These are phyloP conservation scores for Drosophila seclusa DNA, from an alignment of 2,888 invertebrate species.

Conservation along the genomic window DNA sequence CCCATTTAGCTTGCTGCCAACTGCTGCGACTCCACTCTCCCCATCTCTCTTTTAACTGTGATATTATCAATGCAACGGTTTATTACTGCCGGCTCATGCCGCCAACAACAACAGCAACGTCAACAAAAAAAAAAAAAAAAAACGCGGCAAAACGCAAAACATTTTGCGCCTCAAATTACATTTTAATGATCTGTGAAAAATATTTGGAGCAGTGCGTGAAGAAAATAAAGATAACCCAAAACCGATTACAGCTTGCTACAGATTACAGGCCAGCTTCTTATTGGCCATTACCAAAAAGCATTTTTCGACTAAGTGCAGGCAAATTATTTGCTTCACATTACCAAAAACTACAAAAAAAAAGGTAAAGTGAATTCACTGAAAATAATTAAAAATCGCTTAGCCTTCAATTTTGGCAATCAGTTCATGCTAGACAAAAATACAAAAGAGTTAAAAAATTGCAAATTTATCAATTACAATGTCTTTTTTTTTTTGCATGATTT, in stretches of 20 bases:
- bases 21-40: not conserved
- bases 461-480: too few relatives aligned
- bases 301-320: slow-evolving; percentile 60
- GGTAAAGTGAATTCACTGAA: slow-evolving; percentile 14
- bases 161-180: slow-evolving; percentile 75
- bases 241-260: slow-evolving; percentile 29
- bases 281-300: slow-evolving; percentile 21
- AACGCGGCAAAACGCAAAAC: slow-evolving; percentile 52
- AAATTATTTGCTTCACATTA: slow-evolving; percentile 46
- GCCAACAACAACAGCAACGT: slow-evolving; percentile 1
- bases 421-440: too few relatives aligned
- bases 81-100: slow-evolving; percentile 52
- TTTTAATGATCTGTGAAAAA: slow-evolving; percentile 81
- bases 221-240: slow-evolving; percentile 43
- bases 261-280: slow-evolving; percentile 11
- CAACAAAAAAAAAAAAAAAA: not conserved
- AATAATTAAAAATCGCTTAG: not conserved
- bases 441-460: too few relatives aligned
- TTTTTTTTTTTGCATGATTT: not conserved
- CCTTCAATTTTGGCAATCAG: too few relatives aligned
- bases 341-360: not conserved
- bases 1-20: slow-evolving; percentile 57
- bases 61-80: slow-evolving; percentile 75
- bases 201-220: slow-evolving; percentile 66
- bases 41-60: slow-evolving; percentile 14